A percentile compares a stretch with the other conserved stretches of the same genome.
These are phyloP conservation scores for Physella acuta DNA, from an alignment of 1,140 invertebrate genomes.

Conservation along the genomic window DNA sequence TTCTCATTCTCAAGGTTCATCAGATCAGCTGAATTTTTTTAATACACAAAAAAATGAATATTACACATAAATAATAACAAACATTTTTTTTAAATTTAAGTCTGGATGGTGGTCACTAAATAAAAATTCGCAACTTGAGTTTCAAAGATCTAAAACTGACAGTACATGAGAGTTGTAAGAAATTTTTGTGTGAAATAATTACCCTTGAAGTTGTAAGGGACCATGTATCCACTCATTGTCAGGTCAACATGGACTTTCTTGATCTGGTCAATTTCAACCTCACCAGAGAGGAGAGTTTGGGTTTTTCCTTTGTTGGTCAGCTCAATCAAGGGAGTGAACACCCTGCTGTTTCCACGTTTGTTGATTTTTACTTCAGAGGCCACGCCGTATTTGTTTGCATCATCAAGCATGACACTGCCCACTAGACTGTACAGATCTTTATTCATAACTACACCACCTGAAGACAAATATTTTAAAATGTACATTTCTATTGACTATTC, in stretches of 20 bases:
- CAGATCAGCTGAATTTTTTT: background rate
- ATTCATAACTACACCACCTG: conserved; percentile 39
- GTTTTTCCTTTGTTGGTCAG: conserved; percentile 36
- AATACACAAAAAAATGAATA: too few species aligned
- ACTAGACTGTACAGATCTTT: conserved; percentile 37
- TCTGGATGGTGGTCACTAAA: too few species aligned
- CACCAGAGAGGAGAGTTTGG: conserved; percentile 34
- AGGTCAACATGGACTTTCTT: conserved; percentile 36
- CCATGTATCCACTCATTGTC: conserved; percentile 30
- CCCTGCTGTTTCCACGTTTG: conserved; percentile 25
- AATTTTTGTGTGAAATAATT: too few species aligned
- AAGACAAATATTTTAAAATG: too few species aligned
- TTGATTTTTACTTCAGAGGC: conserved; percentile 38
- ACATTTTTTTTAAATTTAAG: too few species aligned
- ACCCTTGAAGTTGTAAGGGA: conserved; percentile 46
- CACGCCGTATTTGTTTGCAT: conserved; percentile 41
- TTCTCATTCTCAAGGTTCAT: conserved; percentile 34
- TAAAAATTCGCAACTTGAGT: too few species aligned
- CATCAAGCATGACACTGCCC: conserved; percentile 43
- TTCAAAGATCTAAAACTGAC: too few species aligned
- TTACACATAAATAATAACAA: too few species aligned
- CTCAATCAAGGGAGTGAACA: conserved; percentile 43
- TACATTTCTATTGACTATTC: too few species aligned
- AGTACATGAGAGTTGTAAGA: too few species aligned
- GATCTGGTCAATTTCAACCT: conserved; percentile 24